Evolutionary conservation across 1,140 invertebrate genomes (phyloP), one percentile per base, ranked within the genome.

Genomic region (Potamilus streckersoni): DNA sequence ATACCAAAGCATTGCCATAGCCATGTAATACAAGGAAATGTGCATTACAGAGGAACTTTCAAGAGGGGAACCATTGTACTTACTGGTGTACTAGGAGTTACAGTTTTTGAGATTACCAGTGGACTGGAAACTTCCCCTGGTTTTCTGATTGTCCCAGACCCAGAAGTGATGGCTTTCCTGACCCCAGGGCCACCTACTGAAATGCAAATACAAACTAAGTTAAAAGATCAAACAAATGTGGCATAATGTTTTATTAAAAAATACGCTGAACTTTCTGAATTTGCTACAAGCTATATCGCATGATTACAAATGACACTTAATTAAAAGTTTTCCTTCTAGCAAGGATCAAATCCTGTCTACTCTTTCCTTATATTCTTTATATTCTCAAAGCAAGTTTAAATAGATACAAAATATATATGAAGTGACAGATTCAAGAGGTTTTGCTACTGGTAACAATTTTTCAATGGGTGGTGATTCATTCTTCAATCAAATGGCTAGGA

Each of bases 151-250:
- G 38, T 6, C 38, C 38, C 38, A 49, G 78, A 82, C 68, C 61
- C 78, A n/a, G 73, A 62, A 13, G 71, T 61, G 56, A 76, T 73
- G 27, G 80, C 73, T 23, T 74, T 81, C 57, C 83, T 84, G 20
- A 88, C 83, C 23, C 81, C 87, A 58, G 88, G 88, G 56, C 88
- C 88, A 56, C 88, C 88, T 71, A 85, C 88, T 89, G 73, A 56
- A 83, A 83, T 83, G 71, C 81, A 72, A 82, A 83, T 78, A 74
- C 78, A 62, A 49, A 60, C 19, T 19, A 74, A 20, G 63, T 19
- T 31, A 19, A 62, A 31, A 71, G 16, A 17, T 27, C 16, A 69
- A 69, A 19, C 5, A 58, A 49, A 56, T 58, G 16, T 56, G 68
- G 19, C 5, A 56, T 14, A 15, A 19, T 16, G 6, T 11, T 27